These are phyloP conservation scores for Ectropis grisescens DNA, from an alignment of 1,140 invertebrate genomes.

Conservation along the genomic window DNA sequence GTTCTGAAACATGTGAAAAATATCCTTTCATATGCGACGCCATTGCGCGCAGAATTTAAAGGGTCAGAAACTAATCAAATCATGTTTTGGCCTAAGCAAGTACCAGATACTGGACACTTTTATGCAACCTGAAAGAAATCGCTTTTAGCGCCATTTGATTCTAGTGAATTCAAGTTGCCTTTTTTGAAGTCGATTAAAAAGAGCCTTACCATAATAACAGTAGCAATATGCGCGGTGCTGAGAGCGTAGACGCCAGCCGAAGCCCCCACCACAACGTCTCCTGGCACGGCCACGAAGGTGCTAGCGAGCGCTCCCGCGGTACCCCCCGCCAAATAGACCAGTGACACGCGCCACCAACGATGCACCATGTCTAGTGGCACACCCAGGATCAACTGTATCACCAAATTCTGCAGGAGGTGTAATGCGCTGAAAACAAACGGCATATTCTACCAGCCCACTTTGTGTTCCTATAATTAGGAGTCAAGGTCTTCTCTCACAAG, in stretches of 20 bases:
- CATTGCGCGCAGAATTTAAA: too few relatives aligned
- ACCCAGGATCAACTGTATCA: constrained; percentile 93
- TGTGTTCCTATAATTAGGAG: too few relatives aligned
- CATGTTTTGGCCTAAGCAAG: too few relatives aligned
- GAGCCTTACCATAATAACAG: constrained; percentile 91
- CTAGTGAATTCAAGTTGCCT: too few relatives aligned
- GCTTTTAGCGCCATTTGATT: too few relatives aligned
- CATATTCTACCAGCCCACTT: too few relatives aligned
- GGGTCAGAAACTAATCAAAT: too few relatives aligned
- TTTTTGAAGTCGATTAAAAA: too few relatives aligned
- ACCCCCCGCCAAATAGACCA: constrained; percentile 87
- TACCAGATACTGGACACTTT: too few relatives aligned
- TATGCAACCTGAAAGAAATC: too few relatives aligned
- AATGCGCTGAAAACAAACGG: constrained; percentile 77
- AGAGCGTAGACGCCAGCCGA: constrained; percentile 97
- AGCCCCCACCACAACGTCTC: constrained; percentile 91
- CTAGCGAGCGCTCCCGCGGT: constrained; percentile 88
- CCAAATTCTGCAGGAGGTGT: constrained; percentile 92
- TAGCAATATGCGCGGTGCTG: constrained; percentile 95
- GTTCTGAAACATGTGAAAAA: constrained; percentile 84
- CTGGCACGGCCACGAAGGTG: constrained; percentile 90
- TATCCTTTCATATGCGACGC: too few relatives aligned
- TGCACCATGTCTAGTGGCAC: constrained; percentile 97
- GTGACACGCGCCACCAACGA: constrained; percentile 89
- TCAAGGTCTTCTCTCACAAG: too few relatives aligned